Evolutionary conservation across 2,888 invertebrate genomes (phyloP), one percentile per base, ranked within the genome.

Genomic region (Troglohyphantes excavatus): DNA sequence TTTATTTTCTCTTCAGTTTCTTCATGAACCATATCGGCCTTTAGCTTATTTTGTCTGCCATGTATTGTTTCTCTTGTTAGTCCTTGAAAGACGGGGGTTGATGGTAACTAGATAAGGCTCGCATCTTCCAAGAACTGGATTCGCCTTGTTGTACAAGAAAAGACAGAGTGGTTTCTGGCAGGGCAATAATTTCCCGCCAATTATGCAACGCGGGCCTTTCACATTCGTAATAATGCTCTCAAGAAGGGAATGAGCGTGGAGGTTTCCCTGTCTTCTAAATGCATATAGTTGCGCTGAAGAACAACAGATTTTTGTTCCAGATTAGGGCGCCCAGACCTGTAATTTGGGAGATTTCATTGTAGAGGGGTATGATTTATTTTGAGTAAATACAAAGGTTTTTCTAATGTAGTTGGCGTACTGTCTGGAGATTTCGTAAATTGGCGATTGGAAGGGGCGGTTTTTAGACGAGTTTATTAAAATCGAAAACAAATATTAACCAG

Each of bases 11-110:
- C 26, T 59, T 63, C 26, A 65, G 26, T 61, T 63, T 78, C 43
- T 29, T 59, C 33, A 29, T 81, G 79, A 79, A 61, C 79, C 86
- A 26, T 39, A 68, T 27, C 78, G 78, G 79, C 68, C 86, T 61
- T 73, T 33, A 63, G 63, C 33, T 61, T 86, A 5, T 19, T 61
- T 70, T 63, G 83, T 63, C 63, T 73, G 65, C 29, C 63, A 73
- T 13, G 65, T 43, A 81, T 87, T 79, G 79, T 84, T 81, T 86
- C 68, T n/a, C 59, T 27, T 29, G 46, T 23, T 27, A 19, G 72
- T 46, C 87, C 87, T 87, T 87, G 87, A 73, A 73, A 63, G 13
- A 59, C 11, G 13, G 27, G 2, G 33, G 27, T 19, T 26, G 70
- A 76, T 53, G 9, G 13, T 53, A 17, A 17, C 13, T 1, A 13